Conservation (phyloP, 2,113 vertebrate genomes). For the Elgaria multicarinata region DNA sequence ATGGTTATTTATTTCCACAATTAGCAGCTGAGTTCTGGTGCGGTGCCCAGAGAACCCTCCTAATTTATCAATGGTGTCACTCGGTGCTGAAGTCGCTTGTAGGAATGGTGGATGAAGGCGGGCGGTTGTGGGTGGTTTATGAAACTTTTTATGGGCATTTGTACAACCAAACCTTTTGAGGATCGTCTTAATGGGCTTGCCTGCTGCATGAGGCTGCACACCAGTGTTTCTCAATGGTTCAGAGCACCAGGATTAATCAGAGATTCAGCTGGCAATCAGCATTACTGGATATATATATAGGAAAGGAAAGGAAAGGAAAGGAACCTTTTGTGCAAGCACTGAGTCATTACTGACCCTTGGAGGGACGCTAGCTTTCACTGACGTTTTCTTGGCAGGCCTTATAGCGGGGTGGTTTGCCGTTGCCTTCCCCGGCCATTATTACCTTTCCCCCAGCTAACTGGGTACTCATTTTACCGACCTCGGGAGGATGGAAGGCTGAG, state of each 20-base stretch:
- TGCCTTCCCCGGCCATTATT: too few species aligned
- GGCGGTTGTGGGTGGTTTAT: conserved; percentile 79
- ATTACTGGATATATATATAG: conserved; percentile 25
- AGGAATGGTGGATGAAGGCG: conserved; percentile 73
- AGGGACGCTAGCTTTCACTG: too few species aligned
- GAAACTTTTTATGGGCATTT: conserved; percentile 77
- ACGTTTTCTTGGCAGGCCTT: too few species aligned
- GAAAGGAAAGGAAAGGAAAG: too few species aligned
- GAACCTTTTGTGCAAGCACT: too few species aligned
- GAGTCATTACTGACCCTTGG: too few species aligned
- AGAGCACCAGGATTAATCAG: conserved; percentile 68
- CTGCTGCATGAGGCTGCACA: conserved; percentile 61
- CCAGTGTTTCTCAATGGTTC: conserved; percentile 58
- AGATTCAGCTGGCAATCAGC: conserved; percentile 49
- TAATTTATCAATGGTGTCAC: conserved; percentile 73
- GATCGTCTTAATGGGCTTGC: conserved; percentile 72
- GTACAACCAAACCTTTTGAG: conserved; percentile 72
- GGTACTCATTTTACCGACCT: too few species aligned
- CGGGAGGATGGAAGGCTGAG: too few species aligned
- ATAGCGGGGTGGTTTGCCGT: too few species aligned
- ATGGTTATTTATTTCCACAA: conserved; percentile 75
- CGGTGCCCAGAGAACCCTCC: conserved; percentile 72
- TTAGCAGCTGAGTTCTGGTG: conserved; percentile 73
- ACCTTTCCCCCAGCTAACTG: too few species aligned
- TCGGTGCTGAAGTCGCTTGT: conserved; percentile 65